Conservation (phyloP, 2,888 invertebrate genomes). For the Chloroclystis v-ata region DNA sequence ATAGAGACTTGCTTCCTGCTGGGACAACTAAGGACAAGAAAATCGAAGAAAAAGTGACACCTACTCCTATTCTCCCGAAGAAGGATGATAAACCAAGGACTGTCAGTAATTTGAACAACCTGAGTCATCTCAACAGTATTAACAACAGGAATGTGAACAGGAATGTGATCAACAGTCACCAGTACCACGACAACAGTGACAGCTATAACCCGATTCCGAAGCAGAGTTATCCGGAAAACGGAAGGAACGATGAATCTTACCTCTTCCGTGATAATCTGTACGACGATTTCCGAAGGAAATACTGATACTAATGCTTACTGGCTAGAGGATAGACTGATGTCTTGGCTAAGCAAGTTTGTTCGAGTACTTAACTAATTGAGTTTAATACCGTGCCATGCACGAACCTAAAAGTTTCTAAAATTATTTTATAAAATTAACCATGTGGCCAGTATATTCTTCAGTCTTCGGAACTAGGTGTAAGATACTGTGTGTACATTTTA, state of each 20-base stretch:
- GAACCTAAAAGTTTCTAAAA: too few relatives aligned
- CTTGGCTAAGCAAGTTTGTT: too few relatives aligned
- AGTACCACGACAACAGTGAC: slow-evolving; percentile 60
- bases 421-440: too few relatives aligned
- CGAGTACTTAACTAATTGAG: too few relatives aligned
- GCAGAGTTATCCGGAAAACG: slow-evolving; percentile 57
- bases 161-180: slow-evolving; percentile 67
- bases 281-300: slow-evolving; percentile 69
- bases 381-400: too few relatives aligned
- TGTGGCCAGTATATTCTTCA: too few relatives aligned
- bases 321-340: too few relatives aligned
- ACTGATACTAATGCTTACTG: slow-evolving; percentile 39
- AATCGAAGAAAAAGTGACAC: slow-evolving; percentile 66
- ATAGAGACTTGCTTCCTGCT: slow-evolving; percentile 64
- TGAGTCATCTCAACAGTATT: slow-evolving; percentile 10
- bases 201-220: slow-evolving; percentile 57
- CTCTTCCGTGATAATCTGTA: slow-evolving; percentile 59
- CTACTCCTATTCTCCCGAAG: slow-evolving; percentile 64
- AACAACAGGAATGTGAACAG: slow-evolving; percentile 48
- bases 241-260: slow-evolving; percentile 59
- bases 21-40: slow-evolving; percentile 66
- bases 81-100: slow-evolving; percentile 57
- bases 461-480: neutral
- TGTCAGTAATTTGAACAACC: neutral
- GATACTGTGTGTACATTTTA: slow-evolving; percentile 33